A percentile compares a stretch with the other conserved stretches of the same genome.
Evolutionary conservation across 1,140 invertebrate species (phyloP).

Genomic region (Panagrolaimus sp.): DNA sequence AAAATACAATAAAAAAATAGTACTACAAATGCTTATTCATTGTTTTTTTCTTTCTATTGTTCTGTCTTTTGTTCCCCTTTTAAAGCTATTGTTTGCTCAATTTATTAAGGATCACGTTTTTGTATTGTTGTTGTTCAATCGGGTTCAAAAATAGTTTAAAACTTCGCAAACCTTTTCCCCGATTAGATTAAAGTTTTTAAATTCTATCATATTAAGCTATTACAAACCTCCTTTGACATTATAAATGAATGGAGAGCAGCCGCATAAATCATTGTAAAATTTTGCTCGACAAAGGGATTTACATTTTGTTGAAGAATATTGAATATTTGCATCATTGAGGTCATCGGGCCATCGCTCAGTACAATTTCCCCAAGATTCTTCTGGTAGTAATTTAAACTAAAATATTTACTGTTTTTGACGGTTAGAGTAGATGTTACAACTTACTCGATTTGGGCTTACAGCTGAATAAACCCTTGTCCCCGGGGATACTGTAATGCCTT

Average conservation of each 20-base stretch:
- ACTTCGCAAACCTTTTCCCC: too few species aligned
- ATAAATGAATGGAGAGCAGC: conserved; percentile 54
- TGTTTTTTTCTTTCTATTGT: too few species aligned
- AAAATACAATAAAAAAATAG: too few species aligned
- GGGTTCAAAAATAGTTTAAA: too few species aligned
- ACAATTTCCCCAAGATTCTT: conserved; percentile 54
- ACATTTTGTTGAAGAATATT: conserved; percentile 52
- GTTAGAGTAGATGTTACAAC: background rate
- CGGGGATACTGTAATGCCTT: conserved; percentile 55
- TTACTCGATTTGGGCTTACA: conserved; percentile 49
- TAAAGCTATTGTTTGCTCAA: too few species aligned
- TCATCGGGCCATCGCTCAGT: conserved; percentile 47
- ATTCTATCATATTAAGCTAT: background rate
- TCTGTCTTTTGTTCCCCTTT: too few species aligned
- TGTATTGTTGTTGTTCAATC: too few species aligned
- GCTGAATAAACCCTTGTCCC: conserved; percentile 51
- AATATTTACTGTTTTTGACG: conserved; percentile 18
- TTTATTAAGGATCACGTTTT: too few species aligned
- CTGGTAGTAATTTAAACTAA: conserved; percentile 46
- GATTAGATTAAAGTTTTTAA: too few species aligned
- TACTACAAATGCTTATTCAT: too few species aligned
- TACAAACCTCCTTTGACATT: conserved; percentile 46
- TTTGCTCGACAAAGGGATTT: conserved; percentile 47
- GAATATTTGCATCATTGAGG: conserved; percentile 21
- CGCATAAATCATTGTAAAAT: conserved; percentile 50